phyloP scores from a whole-genome alignment of 2,113 vertebrate genomes.

The Todiramphus chloris region DNA sequence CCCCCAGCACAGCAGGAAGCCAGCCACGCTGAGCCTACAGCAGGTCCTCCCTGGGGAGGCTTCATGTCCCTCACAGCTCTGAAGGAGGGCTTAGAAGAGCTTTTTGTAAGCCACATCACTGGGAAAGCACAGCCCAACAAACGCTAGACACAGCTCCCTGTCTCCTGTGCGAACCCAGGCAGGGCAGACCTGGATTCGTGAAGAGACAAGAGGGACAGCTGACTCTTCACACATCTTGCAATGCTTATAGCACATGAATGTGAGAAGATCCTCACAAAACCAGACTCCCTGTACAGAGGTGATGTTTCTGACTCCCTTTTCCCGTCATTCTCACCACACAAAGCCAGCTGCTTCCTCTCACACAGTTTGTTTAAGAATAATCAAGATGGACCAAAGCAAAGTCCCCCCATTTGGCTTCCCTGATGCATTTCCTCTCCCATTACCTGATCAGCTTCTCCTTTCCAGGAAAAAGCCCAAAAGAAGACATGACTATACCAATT shows the following conservation, averaged over 20 bases:
- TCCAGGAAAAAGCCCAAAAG: background rate
- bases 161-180: background rate
- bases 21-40: background rate
- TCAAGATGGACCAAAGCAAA: background rate
- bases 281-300: background rate
- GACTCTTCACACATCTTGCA: background rate
- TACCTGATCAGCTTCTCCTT: background rate
- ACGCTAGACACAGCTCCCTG: background rate
- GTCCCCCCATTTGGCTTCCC: background rate
- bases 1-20: background rate
- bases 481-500: background rate
- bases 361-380: background rate
- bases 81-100: background rate
- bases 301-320: background rate
- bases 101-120: background rate
- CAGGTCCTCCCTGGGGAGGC: background rate
- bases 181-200: background rate
- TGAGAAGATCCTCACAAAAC: background rate
- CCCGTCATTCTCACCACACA: background rate
- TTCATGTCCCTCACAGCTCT: background rate
- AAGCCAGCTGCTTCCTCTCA: background rate
- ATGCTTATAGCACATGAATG: background rate
- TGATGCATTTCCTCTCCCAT: background rate
- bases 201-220: background rate
- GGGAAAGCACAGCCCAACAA: background rate